Evolutionary conservation across 2,888 invertebrate species (phyloP).

Genomic region (Eupithecia centaureata): DNA sequence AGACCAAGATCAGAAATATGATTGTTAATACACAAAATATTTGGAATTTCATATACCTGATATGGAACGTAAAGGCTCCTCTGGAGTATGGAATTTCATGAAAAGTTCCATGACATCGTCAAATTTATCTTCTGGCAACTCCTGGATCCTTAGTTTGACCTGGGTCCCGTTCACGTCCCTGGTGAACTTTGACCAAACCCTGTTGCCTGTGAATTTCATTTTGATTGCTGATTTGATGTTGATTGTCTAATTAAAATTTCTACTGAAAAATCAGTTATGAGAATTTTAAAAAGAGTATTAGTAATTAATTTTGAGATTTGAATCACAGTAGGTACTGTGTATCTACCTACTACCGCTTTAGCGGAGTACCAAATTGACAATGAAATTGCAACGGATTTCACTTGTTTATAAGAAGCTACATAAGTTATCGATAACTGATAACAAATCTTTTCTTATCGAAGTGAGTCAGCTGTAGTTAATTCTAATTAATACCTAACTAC

Average conservation of each 20-base stretch:
- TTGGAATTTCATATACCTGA: slow-evolving; percentile 23
- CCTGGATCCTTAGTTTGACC: slow-evolving; percentile 31
- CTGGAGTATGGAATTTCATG: slow-evolving; percentile 23
- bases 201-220: slow-evolving; percentile 3
- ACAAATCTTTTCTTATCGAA: not conserved
- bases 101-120: slow-evolving; percentile 27
- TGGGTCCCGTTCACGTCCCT: slow-evolving; percentile 23
- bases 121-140: slow-evolving; percentile 26
- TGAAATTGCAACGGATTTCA: not conserved
- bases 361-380: slow-evolving; percentile 7
- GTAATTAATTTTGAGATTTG: not conserved
- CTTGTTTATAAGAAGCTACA: not conserved
- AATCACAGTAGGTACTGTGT: not conserved
- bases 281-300: not conserved
- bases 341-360: not conserved
- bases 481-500: not conserved
- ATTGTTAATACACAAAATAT: not conserved
- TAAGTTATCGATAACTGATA: not conserved
- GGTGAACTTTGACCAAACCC: slow-evolving; percentile 29
- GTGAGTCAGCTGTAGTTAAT: not conserved
- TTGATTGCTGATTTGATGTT: not conserved
- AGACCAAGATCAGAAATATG: not conserved
- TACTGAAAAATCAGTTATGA: slow-evolving; percentile 10
- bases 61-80: slow-evolving; percentile 31
- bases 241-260: not conserved